Conservation (phyloP, 2,888 invertebrate species). For the Pediacus dermestoides region DNA sequence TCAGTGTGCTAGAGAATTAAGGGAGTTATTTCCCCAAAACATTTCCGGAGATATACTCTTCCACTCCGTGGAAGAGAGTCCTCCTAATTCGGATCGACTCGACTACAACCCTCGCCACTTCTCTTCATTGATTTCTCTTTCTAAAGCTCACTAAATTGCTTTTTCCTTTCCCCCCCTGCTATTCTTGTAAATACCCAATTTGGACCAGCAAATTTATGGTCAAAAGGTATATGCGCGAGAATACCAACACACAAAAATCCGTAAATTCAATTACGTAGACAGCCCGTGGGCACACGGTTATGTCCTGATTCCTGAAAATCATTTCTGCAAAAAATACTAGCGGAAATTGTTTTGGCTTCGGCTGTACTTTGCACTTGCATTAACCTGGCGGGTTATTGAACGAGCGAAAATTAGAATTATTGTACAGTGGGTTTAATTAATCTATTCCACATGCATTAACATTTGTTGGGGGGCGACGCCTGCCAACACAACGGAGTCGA, state of each 20-base stretch:
- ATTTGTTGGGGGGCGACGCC: no score
- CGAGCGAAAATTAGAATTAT: no score
- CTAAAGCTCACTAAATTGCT: conserved; percentile 48
- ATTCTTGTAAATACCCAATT: conserved; percentile 35
- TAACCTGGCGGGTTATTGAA: no score
- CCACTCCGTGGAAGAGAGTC: conserved; percentile 31
- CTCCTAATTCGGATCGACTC: conserved; percentile 44
- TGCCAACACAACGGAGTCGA: no score
- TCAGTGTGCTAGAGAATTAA: conserved; percentile 37
- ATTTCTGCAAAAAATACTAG: no score
- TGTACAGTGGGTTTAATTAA: no score
- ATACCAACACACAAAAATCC: not conserved
- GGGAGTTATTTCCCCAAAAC: conserved; percentile 36
- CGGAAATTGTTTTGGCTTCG: no score
- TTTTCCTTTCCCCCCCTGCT: conserved; percentile 33
- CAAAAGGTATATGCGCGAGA: conserved; percentile 32
- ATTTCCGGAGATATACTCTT: conserved; percentile 38
- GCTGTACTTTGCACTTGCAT: no score
- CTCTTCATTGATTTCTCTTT: conserved; percentile 48
- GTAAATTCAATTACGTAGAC: no score
- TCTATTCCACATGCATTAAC: no score
- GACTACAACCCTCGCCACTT: conserved; percentile 25
- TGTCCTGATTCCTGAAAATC: no score
- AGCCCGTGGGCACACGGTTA: no score
- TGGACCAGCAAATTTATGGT: conserved; percentile 32